Evolutionary conservation across 2,113 vertebrate genomes (phyloP).

Genomic region (Tauraco erythrolophus): DNA sequence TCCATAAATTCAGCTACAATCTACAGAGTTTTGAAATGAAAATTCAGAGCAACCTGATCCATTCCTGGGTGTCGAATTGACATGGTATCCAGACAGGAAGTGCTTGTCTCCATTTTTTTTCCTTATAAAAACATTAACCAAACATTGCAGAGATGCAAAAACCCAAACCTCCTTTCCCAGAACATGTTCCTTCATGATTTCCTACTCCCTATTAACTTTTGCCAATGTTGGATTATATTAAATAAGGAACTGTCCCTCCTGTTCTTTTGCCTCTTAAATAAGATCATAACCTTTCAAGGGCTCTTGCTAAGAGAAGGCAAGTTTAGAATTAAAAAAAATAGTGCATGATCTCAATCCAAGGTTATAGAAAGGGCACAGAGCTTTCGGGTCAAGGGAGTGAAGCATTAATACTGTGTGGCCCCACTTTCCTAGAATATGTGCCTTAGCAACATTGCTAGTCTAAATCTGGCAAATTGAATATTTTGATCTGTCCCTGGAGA

Average conservation of each 20-base stretch:
- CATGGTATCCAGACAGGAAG: background rate
- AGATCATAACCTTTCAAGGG: background rate
- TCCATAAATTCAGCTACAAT: background rate
- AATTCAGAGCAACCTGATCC: background rate
- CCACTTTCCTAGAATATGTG: background rate
- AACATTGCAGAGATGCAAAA: background rate
- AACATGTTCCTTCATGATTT: background rate
- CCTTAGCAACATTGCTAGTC: background rate
- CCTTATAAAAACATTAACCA: background rate
- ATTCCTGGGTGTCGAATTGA: background rate
- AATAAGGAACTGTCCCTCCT: background rate
- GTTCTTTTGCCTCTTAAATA: background rate
- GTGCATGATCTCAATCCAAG: background rate
- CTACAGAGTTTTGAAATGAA: background rate
- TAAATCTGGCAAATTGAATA: slow-evolving; percentile 11
- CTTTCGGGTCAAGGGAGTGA: background rate
- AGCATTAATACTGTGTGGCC: background rate
- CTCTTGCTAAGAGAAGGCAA: background rate
- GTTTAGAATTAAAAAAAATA: background rate
- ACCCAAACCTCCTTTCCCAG: background rate
- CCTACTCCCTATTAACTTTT: background rate
- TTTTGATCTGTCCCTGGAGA: slow-evolving; percentile 8
- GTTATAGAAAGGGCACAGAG: background rate
- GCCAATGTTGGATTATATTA: background rate
- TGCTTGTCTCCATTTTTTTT: background rate